Evolutionary conservation across 2,888 invertebrate species (phyloP), one percentile per base, ranked within the genome.

Genomic region (Ormyrus pomaceus): DNA sequence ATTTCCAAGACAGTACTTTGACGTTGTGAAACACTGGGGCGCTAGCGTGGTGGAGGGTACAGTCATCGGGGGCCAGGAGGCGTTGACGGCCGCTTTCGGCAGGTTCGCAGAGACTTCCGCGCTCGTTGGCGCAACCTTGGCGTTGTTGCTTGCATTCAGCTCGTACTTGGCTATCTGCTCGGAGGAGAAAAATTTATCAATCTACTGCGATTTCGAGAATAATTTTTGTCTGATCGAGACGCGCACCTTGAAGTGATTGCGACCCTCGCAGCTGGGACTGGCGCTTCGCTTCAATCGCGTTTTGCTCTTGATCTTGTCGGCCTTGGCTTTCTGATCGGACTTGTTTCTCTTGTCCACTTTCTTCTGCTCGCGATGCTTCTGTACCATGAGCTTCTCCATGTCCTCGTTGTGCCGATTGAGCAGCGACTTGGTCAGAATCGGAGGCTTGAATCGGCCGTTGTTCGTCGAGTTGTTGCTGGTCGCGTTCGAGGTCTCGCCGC

Each of bases 351-450:
- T 93, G 66, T 91, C 88, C 53, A 84, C 86, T 73, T 91, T 92
- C 84, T 92, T 92, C 4, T 92, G 91, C 82, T 95, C 94, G 0
- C 94, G 92, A 84, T 96, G 95, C 79, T 93, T 93, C 86, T 95
- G 95, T 0, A 95, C 91, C 92, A 97, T 93, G 69, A 94, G 92
- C 85, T 95, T 95, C 87, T 96, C 96, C 96, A 97, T 97, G 80
- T 95, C 94, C 82, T 94, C 93, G 85, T 96, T 96, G 88, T 97
- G 97, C 86, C 91, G 92, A 76, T 91, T 92, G 6, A 95, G 88
- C 62, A 94, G 85, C 0, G 92, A 92, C 87, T 94, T 93, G 0
- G 95, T 95, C 9, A 95, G 89, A 19, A 92, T 92, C 0, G 92
- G 91, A 6, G 92, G 90, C 65, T 92, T 93, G 51, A 92, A 91